These are phyloP conservation scores for Chanos chanos DNA, from an alignment of 2,797 vertebrate species.

Conservation along the genomic window DNA sequence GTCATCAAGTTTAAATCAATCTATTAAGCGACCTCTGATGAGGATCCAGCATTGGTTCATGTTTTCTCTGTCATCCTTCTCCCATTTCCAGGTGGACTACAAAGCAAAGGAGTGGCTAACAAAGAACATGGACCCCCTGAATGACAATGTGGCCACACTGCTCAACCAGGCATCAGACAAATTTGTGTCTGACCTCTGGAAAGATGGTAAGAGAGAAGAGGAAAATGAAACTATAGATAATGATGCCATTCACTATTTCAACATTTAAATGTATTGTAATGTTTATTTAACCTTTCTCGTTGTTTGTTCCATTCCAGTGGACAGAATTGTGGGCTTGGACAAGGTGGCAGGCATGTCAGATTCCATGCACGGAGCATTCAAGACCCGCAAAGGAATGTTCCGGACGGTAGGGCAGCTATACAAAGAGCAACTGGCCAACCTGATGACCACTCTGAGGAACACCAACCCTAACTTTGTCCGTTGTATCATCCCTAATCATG, in stretches of 20 bases:
- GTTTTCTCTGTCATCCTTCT: neutral
- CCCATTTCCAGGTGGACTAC: slow-evolving; percentile 76
- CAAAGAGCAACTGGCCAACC: slow-evolving; percentile 82
- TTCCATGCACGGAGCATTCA: slow-evolving; percentile 77
- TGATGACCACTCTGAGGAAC: slow-evolving; percentile 83
- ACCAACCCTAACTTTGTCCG: slow-evolving; percentile 87
- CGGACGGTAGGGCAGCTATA: slow-evolving; percentile 84
- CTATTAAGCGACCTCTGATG: neutral
- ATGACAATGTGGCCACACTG: slow-evolving; percentile 80
- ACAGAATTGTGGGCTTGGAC: slow-evolving; percentile 85
- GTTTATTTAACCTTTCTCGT: too few relatives aligned
- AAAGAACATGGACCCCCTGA: slow-evolving; percentile 88
- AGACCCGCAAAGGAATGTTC: slow-evolving; percentile 87
- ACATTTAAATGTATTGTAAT: neutral
- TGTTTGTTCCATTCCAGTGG: slow-evolving; percentile 73
- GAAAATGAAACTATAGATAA: too few relatives aligned
- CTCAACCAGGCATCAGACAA: slow-evolving; percentile 83
- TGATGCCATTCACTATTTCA: neutral
- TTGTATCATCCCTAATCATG: slow-evolving; percentile 86
- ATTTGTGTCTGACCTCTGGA: slow-evolving; percentile 83
- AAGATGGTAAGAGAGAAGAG: slow-evolving; percentile 75
- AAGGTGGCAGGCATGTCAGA: slow-evolving; percentile 85
- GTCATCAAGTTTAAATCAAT: too few relatives aligned
- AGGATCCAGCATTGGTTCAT: neutral
- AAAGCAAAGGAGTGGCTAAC: slow-evolving; percentile 85